Evolutionary conservation across 2,113 vertebrate genomes (phyloP).

Genomic region (Alosa alosa): DNA sequence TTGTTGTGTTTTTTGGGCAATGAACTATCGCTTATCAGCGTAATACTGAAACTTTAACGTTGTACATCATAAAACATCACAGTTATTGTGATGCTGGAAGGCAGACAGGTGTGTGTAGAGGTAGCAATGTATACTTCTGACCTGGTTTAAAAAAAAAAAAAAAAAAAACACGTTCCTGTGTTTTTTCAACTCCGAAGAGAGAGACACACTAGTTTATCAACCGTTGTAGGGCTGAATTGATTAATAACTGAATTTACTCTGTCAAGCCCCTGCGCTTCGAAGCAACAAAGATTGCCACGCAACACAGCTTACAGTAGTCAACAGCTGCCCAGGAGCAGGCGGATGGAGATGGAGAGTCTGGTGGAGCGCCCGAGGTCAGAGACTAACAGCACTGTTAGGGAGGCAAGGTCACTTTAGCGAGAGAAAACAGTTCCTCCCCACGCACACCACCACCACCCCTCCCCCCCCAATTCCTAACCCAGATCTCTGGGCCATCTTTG

Average conservation of each 20-base stretch:
- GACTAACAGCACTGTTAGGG: slow-evolving; percentile 71
- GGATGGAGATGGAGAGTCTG: slow-evolving; percentile 77
- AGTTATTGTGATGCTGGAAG: background rate
- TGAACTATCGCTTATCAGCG: background rate
- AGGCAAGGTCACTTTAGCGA: slow-evolving; percentile 69
- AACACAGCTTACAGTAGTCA: slow-evolving; percentile 57
- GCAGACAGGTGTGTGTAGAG: background rate
- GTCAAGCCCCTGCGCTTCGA: slow-evolving; percentile 68
- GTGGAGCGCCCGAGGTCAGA: slow-evolving; percentile 70
- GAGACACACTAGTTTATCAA: background rate
- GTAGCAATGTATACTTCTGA: background rate
- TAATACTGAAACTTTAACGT: background rate
- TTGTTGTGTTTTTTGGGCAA: background rate
- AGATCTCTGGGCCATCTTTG: background rate
- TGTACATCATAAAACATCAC: background rate
- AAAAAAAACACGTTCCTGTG: background rate
- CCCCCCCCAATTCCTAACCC: background rate
- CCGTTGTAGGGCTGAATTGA: slow-evolving; percentile 8
- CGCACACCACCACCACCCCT: slow-evolving; percentile 20
- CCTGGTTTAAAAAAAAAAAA: background rate
- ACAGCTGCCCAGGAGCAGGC: slow-evolving; percentile 61
- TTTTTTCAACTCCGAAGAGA: background rate
- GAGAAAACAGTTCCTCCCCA: slow-evolving; percentile 30
- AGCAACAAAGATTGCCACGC: slow-evolving; percentile 56
- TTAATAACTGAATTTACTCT: slow-evolving; percentile 63